These are phyloP conservation scores for Zootermopsis nevadensis DNA, from an alignment of 2,888 invertebrate genomes.

Conservation along the genomic window DNA sequence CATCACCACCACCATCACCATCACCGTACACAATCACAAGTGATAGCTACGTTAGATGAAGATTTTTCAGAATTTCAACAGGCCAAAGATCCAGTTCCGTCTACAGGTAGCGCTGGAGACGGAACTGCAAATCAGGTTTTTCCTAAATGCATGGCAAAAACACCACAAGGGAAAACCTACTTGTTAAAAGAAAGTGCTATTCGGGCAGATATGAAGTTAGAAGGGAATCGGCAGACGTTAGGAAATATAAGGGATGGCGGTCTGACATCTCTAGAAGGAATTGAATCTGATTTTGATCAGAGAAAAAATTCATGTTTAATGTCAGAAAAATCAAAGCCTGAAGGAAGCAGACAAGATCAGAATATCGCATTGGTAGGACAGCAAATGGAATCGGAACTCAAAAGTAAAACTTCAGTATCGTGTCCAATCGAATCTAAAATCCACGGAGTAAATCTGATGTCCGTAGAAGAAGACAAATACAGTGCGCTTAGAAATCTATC, in stretches of 20 bases:
- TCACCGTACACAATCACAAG: slow-evolving; percentile 19
- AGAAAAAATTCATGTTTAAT: neutral
- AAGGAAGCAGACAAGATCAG: neutral
- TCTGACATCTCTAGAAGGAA: neutral
- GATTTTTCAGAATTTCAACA: slow-evolving; percentile 54
- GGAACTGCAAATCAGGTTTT: slow-evolving; percentile 56
- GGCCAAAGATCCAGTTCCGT: slow-evolving; percentile 49
- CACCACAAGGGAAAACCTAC: slow-evolving; percentile 55
- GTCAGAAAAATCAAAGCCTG: neutral
- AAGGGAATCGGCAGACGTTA: neutral
- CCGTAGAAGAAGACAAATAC: slow-evolving; percentile 63
- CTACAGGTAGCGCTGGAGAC: neutral
- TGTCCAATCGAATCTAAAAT: neutral
- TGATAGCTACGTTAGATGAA: slow-evolving; percentile 42
- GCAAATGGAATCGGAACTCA: neutral
- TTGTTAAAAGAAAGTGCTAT: slow-evolving; percentile 52
- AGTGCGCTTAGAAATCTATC: slow-evolving; percentile 63
- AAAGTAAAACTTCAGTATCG: neutral
- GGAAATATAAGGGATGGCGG: neutral
- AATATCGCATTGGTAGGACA: neutral
- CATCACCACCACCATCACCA: slow-evolving; percentile 49
- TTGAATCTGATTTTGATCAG: neutral
- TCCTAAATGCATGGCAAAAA: slow-evolving; percentile 61
- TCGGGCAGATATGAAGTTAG: slow-evolving; percentile 34
- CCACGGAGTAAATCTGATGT: slow-evolving; percentile 57